phyloP scores from a whole-genome alignment of 2,888 invertebrate genomes.

The Scaptomyza caliginosa region DNA sequence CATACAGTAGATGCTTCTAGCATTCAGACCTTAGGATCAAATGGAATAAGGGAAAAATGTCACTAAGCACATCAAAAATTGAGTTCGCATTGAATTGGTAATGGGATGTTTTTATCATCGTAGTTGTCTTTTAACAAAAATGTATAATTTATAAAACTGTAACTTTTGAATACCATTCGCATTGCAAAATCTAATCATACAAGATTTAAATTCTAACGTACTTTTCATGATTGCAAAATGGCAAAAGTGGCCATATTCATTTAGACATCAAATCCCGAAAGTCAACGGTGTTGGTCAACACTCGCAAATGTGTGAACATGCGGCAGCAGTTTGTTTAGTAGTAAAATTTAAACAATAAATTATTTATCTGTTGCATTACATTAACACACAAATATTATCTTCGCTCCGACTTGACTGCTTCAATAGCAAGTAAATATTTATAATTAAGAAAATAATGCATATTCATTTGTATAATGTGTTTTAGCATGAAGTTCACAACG shows the following conservation, averaged over 20 bases:
- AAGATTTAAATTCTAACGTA: not conserved
- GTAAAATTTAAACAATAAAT: not conserved
- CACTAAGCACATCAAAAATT: too few species aligned
- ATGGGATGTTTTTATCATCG: too few species aligned
- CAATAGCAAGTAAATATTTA: not conserved
- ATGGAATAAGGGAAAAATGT: too few species aligned
- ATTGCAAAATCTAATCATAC: not conserved
- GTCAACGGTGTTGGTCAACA: not conserved
- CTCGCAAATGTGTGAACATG: not conserved
- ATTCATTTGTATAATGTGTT: not conserved
- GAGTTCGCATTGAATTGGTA: too few species aligned
- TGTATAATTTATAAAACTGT: too few species aligned
- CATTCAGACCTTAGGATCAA: not conserved
- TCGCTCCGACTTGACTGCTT: not conserved
- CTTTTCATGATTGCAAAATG: not conserved
- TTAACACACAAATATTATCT: not conserved
- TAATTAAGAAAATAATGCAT: not conserved
- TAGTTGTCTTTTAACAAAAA: too few species aligned
- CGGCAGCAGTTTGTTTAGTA: not conserved
- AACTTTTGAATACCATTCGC: too few species aligned
- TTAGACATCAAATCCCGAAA: not conserved
- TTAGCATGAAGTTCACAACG: conserved; percentile 74
- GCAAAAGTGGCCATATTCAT: not conserved
- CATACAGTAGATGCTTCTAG: too few species aligned
- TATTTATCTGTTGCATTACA: not conserved